Evolutionary conservation across 1,140 invertebrate genomes (phyloP).

Genomic region (Holcopasites calliopsidis): DNA sequence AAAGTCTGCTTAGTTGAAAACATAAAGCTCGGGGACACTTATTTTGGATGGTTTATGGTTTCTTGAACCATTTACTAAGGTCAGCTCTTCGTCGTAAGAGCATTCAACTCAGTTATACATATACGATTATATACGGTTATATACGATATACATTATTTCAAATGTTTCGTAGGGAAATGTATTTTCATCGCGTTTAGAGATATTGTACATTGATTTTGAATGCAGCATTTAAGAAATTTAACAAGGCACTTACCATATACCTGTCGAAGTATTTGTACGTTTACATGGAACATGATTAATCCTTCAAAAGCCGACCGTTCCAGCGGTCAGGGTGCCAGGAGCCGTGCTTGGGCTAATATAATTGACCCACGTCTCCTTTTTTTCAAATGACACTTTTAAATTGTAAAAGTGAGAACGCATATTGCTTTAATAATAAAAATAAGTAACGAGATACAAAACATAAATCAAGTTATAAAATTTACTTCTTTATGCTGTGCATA

Average conservation of each 20-base stretch:
- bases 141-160: too few species aligned
- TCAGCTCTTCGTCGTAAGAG: background rate
- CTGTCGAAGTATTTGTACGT: background rate
- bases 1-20: constrained; percentile 37
- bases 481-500: too few species aligned
- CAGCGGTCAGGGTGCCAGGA: too few species aligned
- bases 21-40: constrained; percentile 19
- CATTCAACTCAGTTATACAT: background rate
- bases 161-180: constrained; percentile 12
- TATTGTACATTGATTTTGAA: constrained; percentile 1
- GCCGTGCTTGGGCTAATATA: too few species aligned
- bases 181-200: constrained; percentile 7
- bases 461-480: too few species aligned
- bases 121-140: too few species aligned
- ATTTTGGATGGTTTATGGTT: constrained; percentile 15
- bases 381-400: too few species aligned
- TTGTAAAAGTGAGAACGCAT: too few species aligned
- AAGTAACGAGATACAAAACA: too few species aligned
- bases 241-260: background rate
- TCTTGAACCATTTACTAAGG: constrained; percentile 33
- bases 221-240: background rate
- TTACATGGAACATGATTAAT: constrained; percentile 5
- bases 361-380: too few species aligned
- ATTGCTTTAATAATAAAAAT: too few species aligned
- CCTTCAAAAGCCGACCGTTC: too few species aligned